These are phyloP conservation scores for Acanthosepion esculentum DNA, from an alignment of 2,888 invertebrate genomes.

Conservation along the genomic window DNA sequence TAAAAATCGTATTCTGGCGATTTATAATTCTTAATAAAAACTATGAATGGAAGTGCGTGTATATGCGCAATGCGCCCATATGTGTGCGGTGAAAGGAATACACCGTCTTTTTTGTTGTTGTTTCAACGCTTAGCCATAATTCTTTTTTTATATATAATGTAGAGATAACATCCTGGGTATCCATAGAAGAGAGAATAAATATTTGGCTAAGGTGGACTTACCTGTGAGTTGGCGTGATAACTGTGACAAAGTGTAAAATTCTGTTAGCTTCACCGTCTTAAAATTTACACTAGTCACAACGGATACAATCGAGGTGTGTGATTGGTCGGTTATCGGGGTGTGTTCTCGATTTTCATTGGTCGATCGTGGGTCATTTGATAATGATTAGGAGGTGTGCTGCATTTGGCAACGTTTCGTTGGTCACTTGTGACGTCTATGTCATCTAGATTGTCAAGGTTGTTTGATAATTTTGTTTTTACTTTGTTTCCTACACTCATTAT, in stretches of 20 bases:
- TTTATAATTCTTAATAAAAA: no score
- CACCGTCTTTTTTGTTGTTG: no score
- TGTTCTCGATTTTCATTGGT: slow-evolving; percentile 20
- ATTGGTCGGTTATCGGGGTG: neutral
- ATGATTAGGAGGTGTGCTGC: neutral
- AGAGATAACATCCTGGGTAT: neutral
- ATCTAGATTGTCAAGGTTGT: neutral
- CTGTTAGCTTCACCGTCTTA: no score
- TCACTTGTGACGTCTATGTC: neutral
- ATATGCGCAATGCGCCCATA: no score
- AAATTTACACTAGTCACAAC: no score
- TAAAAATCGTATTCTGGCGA: no score
- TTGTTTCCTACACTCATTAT: no score
- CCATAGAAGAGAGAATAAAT: neutral
- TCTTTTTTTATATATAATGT: neutral
- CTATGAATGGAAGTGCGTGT: no score
- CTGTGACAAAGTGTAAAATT: neutral
- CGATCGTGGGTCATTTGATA: neutral
- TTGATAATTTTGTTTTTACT: no score
- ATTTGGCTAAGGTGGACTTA: slow-evolving; percentile 3
- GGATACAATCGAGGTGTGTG: neutral
- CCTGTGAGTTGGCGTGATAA: neutral
- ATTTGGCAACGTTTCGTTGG: neutral
- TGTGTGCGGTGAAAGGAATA: no score
- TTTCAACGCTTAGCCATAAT: no score